Evolutionary conservation across 2,888 invertebrate genomes (phyloP).

Genomic region (Caradrina clavipalpis): DNA sequence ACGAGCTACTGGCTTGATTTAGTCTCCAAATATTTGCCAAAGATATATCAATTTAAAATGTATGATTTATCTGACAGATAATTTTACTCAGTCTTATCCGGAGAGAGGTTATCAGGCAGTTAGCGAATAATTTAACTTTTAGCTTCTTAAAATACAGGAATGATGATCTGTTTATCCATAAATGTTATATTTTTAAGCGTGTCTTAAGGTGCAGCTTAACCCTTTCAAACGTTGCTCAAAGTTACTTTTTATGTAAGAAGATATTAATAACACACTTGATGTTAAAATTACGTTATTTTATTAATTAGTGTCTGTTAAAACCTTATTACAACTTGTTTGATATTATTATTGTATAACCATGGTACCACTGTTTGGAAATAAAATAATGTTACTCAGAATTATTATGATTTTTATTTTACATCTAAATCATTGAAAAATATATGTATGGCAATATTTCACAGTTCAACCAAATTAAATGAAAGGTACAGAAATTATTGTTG

Average conservation of each 20-base stretch:
- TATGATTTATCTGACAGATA: neutral
- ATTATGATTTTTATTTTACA: constrained; percentile 20
- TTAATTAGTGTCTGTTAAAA: neutral
- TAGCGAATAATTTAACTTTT: constrained; percentile 1
- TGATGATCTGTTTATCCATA: too few species aligned
- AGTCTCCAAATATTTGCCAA: neutral
- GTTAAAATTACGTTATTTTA: neutral
- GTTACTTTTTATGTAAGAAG: neutral
- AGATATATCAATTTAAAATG: neutral
- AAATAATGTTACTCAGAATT: constrained; percentile 11
- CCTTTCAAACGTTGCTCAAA: neutral
- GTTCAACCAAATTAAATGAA: too few species aligned
- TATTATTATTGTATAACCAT: constrained; percentile 13
- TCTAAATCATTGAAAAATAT: neutral
- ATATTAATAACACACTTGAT: neutral
- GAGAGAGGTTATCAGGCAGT: neutral
- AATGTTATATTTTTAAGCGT: neutral
- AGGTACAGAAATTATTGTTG: too few species aligned
- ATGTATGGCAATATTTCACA: too few species aligned
- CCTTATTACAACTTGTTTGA: neutral
- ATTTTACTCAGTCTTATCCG: neutral
- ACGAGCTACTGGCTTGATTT: neutral
- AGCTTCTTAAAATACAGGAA: neutral
- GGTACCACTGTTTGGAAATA: constrained; percentile 28
- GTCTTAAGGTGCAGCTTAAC: neutral